Percentiles rank a stretch among this genome's conserved stretches.
Evolutionary conservation across 2,113 vertebrate species (phyloP).

Genomic region (Phaethon lepturus): DNA sequence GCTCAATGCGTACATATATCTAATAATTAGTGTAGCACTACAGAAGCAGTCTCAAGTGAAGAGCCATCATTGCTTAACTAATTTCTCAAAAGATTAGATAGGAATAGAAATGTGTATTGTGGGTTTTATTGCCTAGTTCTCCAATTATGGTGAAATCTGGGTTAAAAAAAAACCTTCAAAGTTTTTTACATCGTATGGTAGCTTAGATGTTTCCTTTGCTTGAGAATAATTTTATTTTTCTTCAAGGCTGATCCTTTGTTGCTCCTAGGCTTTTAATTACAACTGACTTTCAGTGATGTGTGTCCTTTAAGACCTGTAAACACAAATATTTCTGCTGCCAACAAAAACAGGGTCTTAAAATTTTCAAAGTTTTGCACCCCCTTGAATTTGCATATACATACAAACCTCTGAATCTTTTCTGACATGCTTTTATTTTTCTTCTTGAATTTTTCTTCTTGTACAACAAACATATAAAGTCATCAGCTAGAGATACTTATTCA

Average conservation of each 20-base stretch:
- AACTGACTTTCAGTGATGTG: neutral
- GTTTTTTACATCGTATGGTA: neutral
- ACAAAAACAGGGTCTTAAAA: neutral
- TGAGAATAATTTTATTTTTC: neutral
- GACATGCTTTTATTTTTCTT: neutral
- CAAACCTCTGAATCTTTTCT: neutral
- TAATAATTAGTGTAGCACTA: neutral
- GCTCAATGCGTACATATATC: neutral
- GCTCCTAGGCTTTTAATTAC: neutral
- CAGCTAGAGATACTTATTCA: neutral
- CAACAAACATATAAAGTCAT: neutral
- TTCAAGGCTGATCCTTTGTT: neutral
- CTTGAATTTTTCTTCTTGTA: neutral
- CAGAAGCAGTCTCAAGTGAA: neutral
- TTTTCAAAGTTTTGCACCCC: neutral
- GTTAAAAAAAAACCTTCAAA: neutral
- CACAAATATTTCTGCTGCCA: neutral
- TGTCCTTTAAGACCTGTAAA: neutral
- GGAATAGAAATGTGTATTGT: neutral
- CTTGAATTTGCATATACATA: neutral
- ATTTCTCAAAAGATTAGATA: neutral
- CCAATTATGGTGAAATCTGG: neutral
- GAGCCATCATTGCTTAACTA: neutral
- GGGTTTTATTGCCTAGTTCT: neutral
- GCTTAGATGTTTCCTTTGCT: neutral